Evolutionary conservation across 2,113 vertebrate genomes (phyloP).

Genomic region (Riparia riparia): DNA sequence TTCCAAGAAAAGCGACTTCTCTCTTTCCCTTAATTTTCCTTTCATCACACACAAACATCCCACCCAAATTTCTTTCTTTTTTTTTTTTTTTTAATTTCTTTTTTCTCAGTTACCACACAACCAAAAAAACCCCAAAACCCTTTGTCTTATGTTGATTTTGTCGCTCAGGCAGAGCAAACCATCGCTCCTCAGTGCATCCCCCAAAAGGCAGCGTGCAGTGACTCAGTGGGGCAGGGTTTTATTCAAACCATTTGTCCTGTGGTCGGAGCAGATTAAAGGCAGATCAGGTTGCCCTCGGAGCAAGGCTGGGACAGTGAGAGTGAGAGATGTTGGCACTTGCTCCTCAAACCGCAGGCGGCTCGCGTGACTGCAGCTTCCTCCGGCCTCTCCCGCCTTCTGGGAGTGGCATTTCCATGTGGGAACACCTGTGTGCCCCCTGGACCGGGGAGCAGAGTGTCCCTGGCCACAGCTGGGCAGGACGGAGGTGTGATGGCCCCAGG

Average conservation of each 20-base stretch:
- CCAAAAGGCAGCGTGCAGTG: constrained; percentile 77
- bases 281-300: constrained; percentile 83
- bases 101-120: constrained; percentile 82
- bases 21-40: constrained; percentile 13
- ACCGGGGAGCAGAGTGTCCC: not conserved
- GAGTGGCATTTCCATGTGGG: not conserved
- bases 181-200: constrained; percentile 78
- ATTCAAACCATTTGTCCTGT: constrained; percentile 92
- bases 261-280: constrained; percentile 81
- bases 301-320: constrained; percentile 78
- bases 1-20: constrained; percentile 49
- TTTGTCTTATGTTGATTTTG: constrained; percentile 86
- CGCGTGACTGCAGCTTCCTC: constrained; percentile 76
- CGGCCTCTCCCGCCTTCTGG: not conserved
- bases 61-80: constrained; percentile 44
- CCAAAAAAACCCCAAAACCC: constrained; percentile 60
- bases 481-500: accelerated
- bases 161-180: constrained; percentile 90
- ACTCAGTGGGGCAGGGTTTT: constrained; percentile 87
- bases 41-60: constrained; percentile 37
- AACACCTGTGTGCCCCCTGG: constrained; percentile 71
- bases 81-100: not conserved
- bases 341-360: constrained; percentile 79
- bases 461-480: not conserved
- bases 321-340: constrained; percentile 82